Evolutionary conservation across 2,888 invertebrate genomes (phyloP), one percentile per base, ranked within the genome.

Genomic region (Diadegma fenestrale): DNA sequence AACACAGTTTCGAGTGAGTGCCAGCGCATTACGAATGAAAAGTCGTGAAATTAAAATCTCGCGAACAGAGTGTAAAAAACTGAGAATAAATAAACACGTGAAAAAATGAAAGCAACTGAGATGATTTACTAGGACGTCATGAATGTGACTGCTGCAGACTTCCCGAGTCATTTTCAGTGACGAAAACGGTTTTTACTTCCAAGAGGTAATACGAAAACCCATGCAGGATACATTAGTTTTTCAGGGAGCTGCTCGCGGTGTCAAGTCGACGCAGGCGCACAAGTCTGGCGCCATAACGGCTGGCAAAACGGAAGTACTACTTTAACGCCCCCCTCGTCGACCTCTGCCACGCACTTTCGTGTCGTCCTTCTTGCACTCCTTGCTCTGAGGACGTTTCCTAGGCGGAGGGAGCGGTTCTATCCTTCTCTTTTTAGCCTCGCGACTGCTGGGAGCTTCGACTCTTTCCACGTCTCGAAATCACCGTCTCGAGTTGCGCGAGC

Each of bases 301-400:
- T 93, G 91, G 89, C 89, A 88, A 87, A 92, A 89, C 93, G 93
- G 93, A 93, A 93, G 93, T 92, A 90, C 93, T 92, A 92, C 93
- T 93, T 92, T 93, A 92, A 92, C 91, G 90, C 90, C 89, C 87
- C 89, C 69, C 68, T 66, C 17, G 87, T 88, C 90, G 86, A 88
- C 89, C 89, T 79, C 26, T 33, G 51, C 80, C 72, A 83, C 83
- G 86, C 86, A 80, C 64, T 80, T 78, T 80, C 68, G 48, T 87
- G 45, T 66, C 58, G 2, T 43, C 61, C 43, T 33, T 19, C 33
- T 64, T 64, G 82, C 88, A 82, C 82, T 85, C 68, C 81, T 82
- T 77, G 54, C 66, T 45, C 80, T 45, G 77, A 78, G 82, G 85
- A 26, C 41, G 22, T 19, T 37, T 69, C 30, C 12, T 43, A 64